These are phyloP conservation scores for Leucophenga varia DNA, from an alignment of 1,140 invertebrate genomes.

Conservation along the genomic window DNA sequence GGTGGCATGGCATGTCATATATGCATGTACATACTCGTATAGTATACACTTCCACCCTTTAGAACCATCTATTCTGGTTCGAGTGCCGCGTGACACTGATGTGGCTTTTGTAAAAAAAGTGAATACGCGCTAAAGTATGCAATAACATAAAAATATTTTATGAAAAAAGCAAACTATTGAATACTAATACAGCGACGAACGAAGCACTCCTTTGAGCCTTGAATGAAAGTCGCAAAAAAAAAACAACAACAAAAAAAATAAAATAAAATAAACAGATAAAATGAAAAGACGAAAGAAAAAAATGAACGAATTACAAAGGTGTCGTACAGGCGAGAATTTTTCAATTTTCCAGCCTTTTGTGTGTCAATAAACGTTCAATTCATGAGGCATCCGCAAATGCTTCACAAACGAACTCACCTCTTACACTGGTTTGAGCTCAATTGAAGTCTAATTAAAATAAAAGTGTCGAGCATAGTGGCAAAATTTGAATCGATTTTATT, in stretches of 20 bases:
- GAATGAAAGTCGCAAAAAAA: conserved; percentile 5
- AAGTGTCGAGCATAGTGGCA: too few species aligned
- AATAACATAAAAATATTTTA: conserved; percentile 44
- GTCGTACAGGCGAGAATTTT: conserved; percentile 36
- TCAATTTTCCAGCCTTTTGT: conserved; percentile 51
- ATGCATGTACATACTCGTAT: too few species aligned
- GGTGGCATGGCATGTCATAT: too few species aligned
- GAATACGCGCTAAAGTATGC: conserved; percentile 37
- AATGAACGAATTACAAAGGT: conserved; percentile 2
- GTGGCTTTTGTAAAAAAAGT: conserved; percentile 16
- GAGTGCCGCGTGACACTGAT: conserved; percentile 19
- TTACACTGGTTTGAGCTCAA: too few species aligned
- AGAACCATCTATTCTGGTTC: too few species aligned
- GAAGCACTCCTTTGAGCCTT: conserved; percentile 40
- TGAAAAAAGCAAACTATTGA: conserved; percentile 36
- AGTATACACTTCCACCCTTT: too few species aligned
- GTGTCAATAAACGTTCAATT: conserved; percentile 51
- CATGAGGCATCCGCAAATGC: conserved; percentile 44
- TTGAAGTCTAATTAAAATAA: too few species aligned
- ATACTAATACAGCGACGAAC: conserved; percentile 40
- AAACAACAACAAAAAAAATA: conserved; percentile 20
- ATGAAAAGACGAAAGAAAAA: background rate
- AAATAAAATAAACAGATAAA: conserved; percentile 6
- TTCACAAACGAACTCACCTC: too few species aligned
- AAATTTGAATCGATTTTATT: too few species aligned